Evolutionary conservation across 2,888 invertebrate genomes (phyloP), one percentile per base, ranked within the genome.

Genomic region (Vannuccia rotundouncinata): DNA sequence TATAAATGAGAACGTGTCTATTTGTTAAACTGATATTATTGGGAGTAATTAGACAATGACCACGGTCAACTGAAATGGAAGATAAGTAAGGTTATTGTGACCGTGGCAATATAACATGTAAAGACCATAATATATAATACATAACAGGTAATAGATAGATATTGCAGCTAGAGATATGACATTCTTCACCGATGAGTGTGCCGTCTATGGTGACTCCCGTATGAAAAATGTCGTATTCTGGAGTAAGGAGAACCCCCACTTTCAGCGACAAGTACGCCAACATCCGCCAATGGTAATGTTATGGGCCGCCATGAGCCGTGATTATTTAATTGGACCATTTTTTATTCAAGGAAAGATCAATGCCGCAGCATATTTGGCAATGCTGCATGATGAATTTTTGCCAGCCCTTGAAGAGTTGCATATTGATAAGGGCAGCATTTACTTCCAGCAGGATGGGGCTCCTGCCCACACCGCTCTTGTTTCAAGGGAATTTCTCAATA

Each of bases 161-260:
- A n/a, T n/a, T n/a, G n/a, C n/a, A 66, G 66, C 66, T 66, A 66
- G 66, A 66, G 66, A 66, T 66, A 66, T 66, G 66, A 66, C 66
- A 66, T 75, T 75, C 31, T 75, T 75, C 75, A 31, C 75, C 75
- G 75, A 75, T 31, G 75, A 75, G 31, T 75, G 75, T 31, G 75
- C 75, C 31, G 75, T 75, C 75, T 75, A 75, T 75, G 75, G 29
- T 31, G 29, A 29, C 29, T 29, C 30, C 75, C 29, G 31, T 31
- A 75, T 29, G 31, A 75, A 75, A 75, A 75, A 75, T 31, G 29
- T 29, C 31, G 75, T 75, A 29, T 75, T 75, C 31, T 75, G 75
- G 75, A 31, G 29, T 29, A 75, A 75, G 75, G 75, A 75, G 31
- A 75, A 75, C 31, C 75, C 75, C 30, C 75, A 75, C 31, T 75